Conservation (phyloP, 2,888 invertebrate genomes). For the Cecidostiba fungosa region DNA sequence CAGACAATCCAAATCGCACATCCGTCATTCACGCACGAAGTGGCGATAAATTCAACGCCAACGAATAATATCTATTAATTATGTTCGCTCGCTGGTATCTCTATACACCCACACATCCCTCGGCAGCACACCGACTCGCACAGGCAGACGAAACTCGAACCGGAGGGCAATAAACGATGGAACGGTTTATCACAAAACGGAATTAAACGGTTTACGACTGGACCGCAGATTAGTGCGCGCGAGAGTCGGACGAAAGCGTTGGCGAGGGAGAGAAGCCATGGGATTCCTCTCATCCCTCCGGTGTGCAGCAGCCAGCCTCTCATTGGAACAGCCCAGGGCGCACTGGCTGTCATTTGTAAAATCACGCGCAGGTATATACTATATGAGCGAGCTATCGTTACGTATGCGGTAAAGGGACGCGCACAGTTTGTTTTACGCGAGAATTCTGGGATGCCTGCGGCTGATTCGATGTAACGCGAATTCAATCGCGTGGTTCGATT, state of each 20-base stretch:
- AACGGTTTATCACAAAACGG: slow-evolving; percentile 80
- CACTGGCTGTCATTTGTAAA: slow-evolving; percentile 47
- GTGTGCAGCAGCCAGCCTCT: not conserved
- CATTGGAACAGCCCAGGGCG: slow-evolving; percentile 21
- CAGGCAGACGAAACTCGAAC: slow-evolving; percentile 59
- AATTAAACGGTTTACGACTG: slow-evolving; percentile 81
- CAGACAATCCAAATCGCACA: not conserved
- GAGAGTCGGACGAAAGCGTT: slow-evolving; percentile 51
- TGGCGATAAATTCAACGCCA: slow-evolving; percentile 69
- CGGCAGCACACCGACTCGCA: not conserved
- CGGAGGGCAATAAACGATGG: slow-evolving; percentile 74
- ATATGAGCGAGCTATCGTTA: not conserved
- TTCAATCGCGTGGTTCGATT: slow-evolving; percentile 38
- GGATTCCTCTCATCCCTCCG: slow-evolving; percentile 30
- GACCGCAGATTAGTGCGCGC: slow-evolving; percentile 78
- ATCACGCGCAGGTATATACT: slow-evolving; percentile 27
- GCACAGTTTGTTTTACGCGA: slow-evolving; percentile 3
- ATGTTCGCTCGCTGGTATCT: slow-evolving; percentile 72
- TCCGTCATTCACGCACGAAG: slow-evolving; percentile 38
- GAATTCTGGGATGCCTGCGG: not conserved
- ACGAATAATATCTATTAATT: slow-evolving; percentile 78
- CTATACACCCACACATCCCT: not conserved
- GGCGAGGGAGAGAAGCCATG: slow-evolving; percentile 11
- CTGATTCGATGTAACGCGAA: slow-evolving; percentile 19
- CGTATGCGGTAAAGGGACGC: not conserved